A percentile compares a stretch with the other conserved stretches of the same genome.
Conservation (phyloP, 64 coral and sea anemone species). For the Stichodactyla mertensii region DNA sequence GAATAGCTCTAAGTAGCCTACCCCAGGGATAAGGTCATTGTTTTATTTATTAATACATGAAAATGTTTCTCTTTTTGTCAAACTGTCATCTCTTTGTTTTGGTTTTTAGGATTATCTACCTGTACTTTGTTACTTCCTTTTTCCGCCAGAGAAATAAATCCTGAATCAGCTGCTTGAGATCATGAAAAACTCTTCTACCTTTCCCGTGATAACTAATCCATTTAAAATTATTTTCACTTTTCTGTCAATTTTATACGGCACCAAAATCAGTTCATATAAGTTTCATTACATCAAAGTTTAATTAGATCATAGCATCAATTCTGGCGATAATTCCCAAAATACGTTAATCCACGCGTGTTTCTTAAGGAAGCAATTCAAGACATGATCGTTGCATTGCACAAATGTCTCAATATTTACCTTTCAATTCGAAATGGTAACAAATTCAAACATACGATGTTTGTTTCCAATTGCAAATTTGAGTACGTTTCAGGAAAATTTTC, state of each 20-base stretch:
- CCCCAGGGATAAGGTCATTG: constrained; percentile 11
- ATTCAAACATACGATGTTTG: background rate
- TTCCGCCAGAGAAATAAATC: background rate
- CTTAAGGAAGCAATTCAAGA: background rate
- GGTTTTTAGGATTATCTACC: background rate
- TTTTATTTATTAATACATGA: constrained; percentile 2
- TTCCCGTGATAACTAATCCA: background rate
- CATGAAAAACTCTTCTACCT: background rate
- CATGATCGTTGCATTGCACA: background rate
- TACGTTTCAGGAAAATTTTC: background rate
- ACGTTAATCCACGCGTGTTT: background rate
- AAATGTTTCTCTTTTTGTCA: constrained; percentile 6
- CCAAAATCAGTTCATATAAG: background rate
- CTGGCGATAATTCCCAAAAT: background rate
- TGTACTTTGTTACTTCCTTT: background rate
- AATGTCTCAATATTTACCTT: background rate
- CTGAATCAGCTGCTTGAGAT: background rate
- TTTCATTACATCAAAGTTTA: background rate
- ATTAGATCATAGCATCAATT: background rate
- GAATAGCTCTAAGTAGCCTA: background rate
- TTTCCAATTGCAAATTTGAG: background rate
- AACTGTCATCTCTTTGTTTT: background rate
- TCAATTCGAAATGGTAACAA: background rate
- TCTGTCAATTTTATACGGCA: background rate
- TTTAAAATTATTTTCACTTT: background rate